Evolutionary conservation across 2,113 vertebrate genomes (phyloP), one percentile per base, ranked within the genome.

Genomic region (Pseudorhombus dupliciocellatus): DNA sequence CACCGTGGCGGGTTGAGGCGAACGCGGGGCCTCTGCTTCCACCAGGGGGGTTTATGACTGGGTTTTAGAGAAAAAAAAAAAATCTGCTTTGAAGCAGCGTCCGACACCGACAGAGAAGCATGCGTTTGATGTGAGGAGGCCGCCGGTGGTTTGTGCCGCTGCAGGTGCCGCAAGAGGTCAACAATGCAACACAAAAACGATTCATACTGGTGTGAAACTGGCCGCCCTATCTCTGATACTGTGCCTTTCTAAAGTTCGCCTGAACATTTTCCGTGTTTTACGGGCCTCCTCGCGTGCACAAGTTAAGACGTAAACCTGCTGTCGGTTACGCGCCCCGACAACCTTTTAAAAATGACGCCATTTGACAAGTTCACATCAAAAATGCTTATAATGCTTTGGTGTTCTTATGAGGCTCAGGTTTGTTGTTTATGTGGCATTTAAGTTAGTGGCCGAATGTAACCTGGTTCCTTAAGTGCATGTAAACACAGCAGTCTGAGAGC

Each of bases 111-210:
- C 65, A 66, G 79, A 58, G 64, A 86, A 79, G 61, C 61, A 83
- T 84, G 75, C 48, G 64, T 90, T 87, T 91, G 87, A 91, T 79
- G 88, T 84, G 75, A 51, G n/a, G 21, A 46, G 61, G 28, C 48
- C 24, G 76, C 20, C 25, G 0, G 34, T 55, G 68, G 72, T 81
- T 82, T 73, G 55, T 75, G 22, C 84, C 77, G 34, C 84, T 69
- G 53, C 82, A 84, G 85, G 87, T 86, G 86, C 76, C 76, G 59
- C 48, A 77, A 52, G 46, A 31, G 66, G 75, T 74, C 67, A 63
- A 74, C 74, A 66, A 77, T 72, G 42, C 54, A 63, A 79, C 73
- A 68, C 54, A 30, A 5, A 61, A 55, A 59, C 40, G 14, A 64
- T 70, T 84, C 65, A 75, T 12, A 56, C 37, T 25, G 40, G 16